A percentile compares a stretch with the other conserved stretches of the same genome.
Evolutionary conservation across 2,113 vertebrate species (phyloP).

Genomic region (Tenebrosternarchus preto): DNA sequence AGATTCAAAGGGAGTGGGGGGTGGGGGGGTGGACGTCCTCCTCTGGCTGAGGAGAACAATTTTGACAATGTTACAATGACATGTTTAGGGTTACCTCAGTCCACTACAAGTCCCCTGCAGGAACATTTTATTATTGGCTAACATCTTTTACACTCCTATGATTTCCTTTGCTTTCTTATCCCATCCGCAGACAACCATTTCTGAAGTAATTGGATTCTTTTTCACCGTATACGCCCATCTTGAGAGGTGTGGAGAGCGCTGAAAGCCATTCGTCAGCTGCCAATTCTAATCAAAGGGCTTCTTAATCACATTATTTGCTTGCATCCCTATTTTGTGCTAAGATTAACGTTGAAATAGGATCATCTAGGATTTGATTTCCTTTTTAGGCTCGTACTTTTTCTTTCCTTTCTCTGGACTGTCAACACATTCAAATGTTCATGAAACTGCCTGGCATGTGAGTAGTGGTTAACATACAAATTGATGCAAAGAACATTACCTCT

Average conservation of each 20-base stretch:
- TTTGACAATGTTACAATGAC: too few relatives aligned
- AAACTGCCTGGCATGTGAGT: slow-evolving; percentile 38
- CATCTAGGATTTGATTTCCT: slow-evolving; percentile 53
- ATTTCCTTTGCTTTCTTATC: slow-evolving; percentile 26
- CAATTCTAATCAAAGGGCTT: slow-evolving; percentile 56
- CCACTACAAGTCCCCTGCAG: not conserved
- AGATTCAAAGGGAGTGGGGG: too few relatives aligned
- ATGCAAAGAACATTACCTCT: not conserved
- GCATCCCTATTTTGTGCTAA: slow-evolving; percentile 49
- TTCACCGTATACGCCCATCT: slow-evolving; percentile 34
- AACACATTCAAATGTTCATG: slow-evolving; percentile 39
- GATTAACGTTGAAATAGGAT: slow-evolving; percentile 59
- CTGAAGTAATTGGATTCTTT: slow-evolving; percentile 51
- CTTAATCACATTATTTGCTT: slow-evolving; percentile 60
- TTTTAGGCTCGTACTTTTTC: slow-evolving; percentile 45
- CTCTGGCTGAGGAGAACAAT: too few relatives aligned
- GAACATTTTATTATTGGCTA: slow-evolving; percentile 26
- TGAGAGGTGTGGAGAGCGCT: slow-evolving; percentile 44
- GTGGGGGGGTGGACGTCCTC: too few relatives aligned
- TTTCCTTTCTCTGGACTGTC: slow-evolving; percentile 42
- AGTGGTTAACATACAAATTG: slow-evolving; percentile 30
- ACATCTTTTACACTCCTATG: slow-evolving; percentile 18
- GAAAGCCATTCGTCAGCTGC: slow-evolving; percentile 49
- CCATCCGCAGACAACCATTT: slow-evolving; percentile 27
- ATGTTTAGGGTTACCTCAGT: slow-evolving; percentile 9